Percentiles rank a stretch among this genome's conserved stretches.
These are phyloP conservation scores for Platichthys flesus DNA, from an alignment of 2,113 vertebrate genomes.

Conservation along the genomic window DNA sequence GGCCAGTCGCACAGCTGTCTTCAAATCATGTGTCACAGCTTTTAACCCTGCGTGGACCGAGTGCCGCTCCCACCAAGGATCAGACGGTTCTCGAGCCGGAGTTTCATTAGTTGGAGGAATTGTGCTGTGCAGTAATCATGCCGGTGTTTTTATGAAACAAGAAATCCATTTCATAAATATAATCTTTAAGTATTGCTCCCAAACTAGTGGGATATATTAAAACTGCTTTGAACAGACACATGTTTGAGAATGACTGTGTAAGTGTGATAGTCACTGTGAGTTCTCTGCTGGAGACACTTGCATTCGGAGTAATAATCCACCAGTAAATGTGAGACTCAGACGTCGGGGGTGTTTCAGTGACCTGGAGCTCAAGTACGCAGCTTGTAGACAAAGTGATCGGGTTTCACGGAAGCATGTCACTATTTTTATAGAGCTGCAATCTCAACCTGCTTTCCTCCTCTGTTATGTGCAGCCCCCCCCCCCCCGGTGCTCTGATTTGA, in stretches of 20 bases:
- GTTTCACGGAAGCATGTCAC: constrained; percentile 63
- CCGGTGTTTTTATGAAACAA: constrained; percentile 4
- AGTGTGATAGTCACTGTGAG: constrained; percentile 23
- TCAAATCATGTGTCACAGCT: constrained; percentile 46
- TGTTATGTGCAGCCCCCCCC: constrained; percentile 16
- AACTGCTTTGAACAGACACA: neutral
- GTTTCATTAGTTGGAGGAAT: constrained; percentile 23
- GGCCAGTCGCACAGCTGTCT: constrained; percentile 54
- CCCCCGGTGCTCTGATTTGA: constrained; percentile 50
- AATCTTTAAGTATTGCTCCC: neutral
- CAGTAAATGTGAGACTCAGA: constrained; percentile 64
- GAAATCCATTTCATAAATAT: neutral
- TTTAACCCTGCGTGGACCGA: constrained; percentile 46
- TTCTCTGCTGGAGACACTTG: constrained; percentile 16
- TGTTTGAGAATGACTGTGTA: neutral
- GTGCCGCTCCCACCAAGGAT: neutral
- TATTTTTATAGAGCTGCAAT: constrained; percentile 66
- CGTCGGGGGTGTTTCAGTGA: constrained; percentile 40
- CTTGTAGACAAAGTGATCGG: constrained; percentile 54
- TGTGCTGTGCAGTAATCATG: neutral
- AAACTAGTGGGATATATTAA: neutral
- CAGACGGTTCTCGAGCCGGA: constrained; percentile 19
- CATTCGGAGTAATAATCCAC: constrained; percentile 45
- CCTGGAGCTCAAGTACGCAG: constrained; percentile 44
- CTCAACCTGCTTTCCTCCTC: constrained; percentile 35